These are phyloP conservation scores for Stomatorhinus ivindoensis DNA, from an alignment of 2,113 vertebrate species.

Conservation along the genomic window DNA sequence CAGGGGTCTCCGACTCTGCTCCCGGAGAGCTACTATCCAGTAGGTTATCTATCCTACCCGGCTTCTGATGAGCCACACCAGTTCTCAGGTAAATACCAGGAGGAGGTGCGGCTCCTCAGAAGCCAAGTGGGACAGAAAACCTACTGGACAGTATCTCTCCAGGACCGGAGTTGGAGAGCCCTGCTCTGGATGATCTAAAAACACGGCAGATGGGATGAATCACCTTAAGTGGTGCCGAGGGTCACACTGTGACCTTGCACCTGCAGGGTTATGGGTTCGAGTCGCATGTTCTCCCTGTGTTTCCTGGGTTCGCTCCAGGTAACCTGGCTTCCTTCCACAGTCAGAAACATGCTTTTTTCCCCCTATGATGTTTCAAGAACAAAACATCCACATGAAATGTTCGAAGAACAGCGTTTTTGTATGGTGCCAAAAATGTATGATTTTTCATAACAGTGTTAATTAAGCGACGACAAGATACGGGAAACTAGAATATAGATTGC, in stretches of 20 bases:
- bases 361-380: not conserved
- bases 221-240: not conserved
- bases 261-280: not conserved
- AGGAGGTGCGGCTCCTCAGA: too few species aligned
- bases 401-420: not conserved
- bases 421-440: not conserved
- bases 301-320: not conserved
- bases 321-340: not conserved
- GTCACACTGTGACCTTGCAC: not conserved
- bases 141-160: too few species aligned
- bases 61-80: too few species aligned
- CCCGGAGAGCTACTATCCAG: too few species aligned
- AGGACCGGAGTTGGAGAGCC: too few species aligned
- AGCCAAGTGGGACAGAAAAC: too few species aligned
- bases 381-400: not conserved
- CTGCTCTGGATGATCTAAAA: not conserved
- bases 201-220: not conserved
- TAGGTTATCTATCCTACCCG: too few species aligned
- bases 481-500: not conserved
- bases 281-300: not conserved
- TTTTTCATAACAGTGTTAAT: not conserved
- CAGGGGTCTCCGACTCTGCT: too few species aligned
- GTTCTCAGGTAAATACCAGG: too few species aligned
- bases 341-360: not conserved
- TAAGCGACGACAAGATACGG: not conserved